Evolutionary conservation across 1,140 invertebrate species (phyloP).

Genomic region (Saccostrea echinata): DNA sequence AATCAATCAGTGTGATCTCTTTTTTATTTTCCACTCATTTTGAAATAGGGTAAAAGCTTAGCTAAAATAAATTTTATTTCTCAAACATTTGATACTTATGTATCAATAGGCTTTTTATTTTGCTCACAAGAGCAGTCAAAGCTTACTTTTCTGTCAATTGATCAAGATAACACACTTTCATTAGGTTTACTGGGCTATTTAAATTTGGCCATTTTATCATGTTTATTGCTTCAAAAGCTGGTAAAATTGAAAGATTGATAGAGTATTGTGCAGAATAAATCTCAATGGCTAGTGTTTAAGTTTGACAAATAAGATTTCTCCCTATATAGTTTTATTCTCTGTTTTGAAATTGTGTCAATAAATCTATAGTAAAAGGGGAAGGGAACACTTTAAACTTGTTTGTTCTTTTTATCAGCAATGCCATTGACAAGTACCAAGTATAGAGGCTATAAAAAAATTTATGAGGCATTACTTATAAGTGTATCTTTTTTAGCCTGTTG

Average conservation of each 20-base stretch:
- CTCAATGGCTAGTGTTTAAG: constrained; percentile 5
- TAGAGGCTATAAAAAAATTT: not conserved
- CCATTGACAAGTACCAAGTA: constrained; percentile 5
- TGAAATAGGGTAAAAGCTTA: not conserved
- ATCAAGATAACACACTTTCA: constrained; percentile 31
- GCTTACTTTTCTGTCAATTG: constrained; percentile 13
- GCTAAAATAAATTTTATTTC: not conserved
- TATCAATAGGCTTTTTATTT: constrained; percentile 16
- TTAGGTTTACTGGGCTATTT: not conserved
- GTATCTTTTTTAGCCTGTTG: not conserved
- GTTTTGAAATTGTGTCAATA: constrained; percentile 29
- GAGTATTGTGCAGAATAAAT: constrained; percentile 25
- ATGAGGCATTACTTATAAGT: not conserved
- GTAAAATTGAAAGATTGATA: constrained; percentile 29
- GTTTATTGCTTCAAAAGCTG: not conserved
- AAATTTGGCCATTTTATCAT: not conserved
- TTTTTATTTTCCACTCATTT: not conserved
- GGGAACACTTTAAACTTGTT: constrained; percentile 5
- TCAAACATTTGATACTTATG: not conserved
- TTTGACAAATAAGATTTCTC: constrained; percentile 11
- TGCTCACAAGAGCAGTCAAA: not conserved
- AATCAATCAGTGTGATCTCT: not conserved
- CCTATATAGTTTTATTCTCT: not conserved
- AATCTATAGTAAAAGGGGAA: constrained; percentile 7
- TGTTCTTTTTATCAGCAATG: constrained; percentile 1